Evolutionary conservation across 2,113 vertebrate species (phyloP), one percentile per base, ranked within the genome.

Genomic region (Turnix velox): DNA sequence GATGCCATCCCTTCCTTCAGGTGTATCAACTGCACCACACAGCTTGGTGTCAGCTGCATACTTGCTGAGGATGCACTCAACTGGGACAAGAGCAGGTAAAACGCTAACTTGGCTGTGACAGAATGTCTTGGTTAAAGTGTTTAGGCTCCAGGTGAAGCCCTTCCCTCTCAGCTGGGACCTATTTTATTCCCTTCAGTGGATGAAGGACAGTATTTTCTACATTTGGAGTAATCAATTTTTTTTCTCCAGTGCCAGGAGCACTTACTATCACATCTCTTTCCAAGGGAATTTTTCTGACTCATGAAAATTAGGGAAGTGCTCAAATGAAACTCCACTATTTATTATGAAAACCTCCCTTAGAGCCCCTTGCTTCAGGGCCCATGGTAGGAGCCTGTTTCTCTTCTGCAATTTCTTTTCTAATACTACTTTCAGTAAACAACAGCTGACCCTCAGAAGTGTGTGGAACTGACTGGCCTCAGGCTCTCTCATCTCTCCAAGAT

Each of bases 351-450:
- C 35, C 37, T 94, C 87, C 14, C 48, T 87, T 52, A 45, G 48
- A 91, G 18, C 6, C 23, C 28, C 13, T 33, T 76, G 61, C 54
- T 94, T 63, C 66, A 82, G 25, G 25, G 76, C 27, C 62, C 76
- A 28, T 58, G 20, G 42, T 68, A 68, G 48, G 74, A 92, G 27
- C 23, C 25, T 6, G 0, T 73, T 94, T 72, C 45, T 83, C 78
- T 87, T 94, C 79, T 94, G 75, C 78, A 95, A 83, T 87, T 35
- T 68, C 39, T 37, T 82, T 78, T 91, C 45, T 73, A 82, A 75
- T 76, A 65, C 37, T 73, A 72, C 42, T 93, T 86, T 82, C 62
- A 69, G 42, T 85, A 95, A 95, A 95, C 54, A 92, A 25, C 65
- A 84, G 39, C 58, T 91, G 87, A 95, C 71, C 78, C 37, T 91